A percentile compares a stretch with the other conserved stretches of the same genome.
Evolutionary conservation across 2,113 vertebrate genomes (phyloP).

Genomic region (Atractosteus spatula): DNA sequence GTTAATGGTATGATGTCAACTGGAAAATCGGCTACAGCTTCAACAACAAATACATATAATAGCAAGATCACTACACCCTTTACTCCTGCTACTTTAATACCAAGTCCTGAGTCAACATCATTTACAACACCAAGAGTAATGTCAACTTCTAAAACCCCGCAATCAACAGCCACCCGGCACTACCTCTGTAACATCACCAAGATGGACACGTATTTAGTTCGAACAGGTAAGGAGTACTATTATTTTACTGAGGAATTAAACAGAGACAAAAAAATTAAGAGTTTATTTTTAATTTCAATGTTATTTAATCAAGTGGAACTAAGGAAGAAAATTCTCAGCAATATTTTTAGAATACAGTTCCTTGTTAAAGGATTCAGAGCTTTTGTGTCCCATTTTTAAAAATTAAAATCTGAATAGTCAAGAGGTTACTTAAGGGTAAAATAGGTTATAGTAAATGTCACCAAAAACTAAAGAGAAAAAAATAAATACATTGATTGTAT

Average conservation of each 20-base stretch:
- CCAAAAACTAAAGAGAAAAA: too few relatives aligned
- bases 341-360: too few relatives aligned
- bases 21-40: background rate
- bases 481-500: too few relatives aligned
- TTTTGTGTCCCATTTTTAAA: too few relatives aligned
- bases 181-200: constrained; percentile 79
- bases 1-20: constrained; percentile 9
- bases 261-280: too few relatives aligned
- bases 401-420: too few relatives aligned
- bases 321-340: too few relatives aligned
- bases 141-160: constrained; percentile 38
- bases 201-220: constrained; percentile 75
- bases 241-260: constrained; percentile 6
- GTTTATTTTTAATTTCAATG: too few relatives aligned
- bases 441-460: too few relatives aligned
- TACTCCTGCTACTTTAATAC: constrained; percentile 22
- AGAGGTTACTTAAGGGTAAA: too few relatives aligned
- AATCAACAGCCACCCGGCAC: constrained; percentile 59
- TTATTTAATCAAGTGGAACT: too few relatives aligned
- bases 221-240: constrained; percentile 67
- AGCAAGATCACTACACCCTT: constrained; percentile 27
- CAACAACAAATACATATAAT: background rate
- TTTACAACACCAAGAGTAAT: constrained; percentile 29
- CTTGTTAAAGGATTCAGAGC: too few relatives aligned
- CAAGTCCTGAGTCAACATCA: constrained; percentile 4